Evolutionary conservation across 2,113 vertebrate genomes (phyloP), one percentile per base, ranked within the genome.

Genomic region (Orientallactaga bullata): DNA sequence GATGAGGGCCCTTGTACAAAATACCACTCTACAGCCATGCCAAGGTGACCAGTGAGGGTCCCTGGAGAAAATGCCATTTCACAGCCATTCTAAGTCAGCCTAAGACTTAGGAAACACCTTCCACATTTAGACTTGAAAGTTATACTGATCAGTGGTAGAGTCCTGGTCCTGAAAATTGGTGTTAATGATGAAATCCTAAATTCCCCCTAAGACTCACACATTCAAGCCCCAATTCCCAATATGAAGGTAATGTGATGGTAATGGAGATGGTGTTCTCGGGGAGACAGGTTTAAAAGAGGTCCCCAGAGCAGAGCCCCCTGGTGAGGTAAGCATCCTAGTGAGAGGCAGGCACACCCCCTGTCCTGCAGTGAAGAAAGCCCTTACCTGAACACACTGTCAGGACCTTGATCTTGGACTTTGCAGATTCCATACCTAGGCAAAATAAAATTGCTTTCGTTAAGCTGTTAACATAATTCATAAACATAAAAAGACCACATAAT

Each of bases 41-140:
- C 66, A 4, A 63, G 2, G 60, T 4, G 24, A 4, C 21, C 24
- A 47, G 16, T 3, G 2, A 58, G 16, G 1, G 0, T 42, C 58
- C 42, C 30, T 16, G 5, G 10, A 3, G 61, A 51, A 30, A 86
- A 39, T 0, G 2, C 1, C 2, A 6, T 35, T 60, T 5, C 16
- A 2, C 6, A 18, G 21, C 23, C 24, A 0, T 0, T 28, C 42
- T 55, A 9, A 32, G 35, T n/a, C 16, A 37, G 24, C 17, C 16
- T 16, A 37, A 23, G 24, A 21, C 47, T 55, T 47, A 35, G 4
- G 15, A 35, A 37, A n/a, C 28, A 16, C 2, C 10, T 42, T 18
- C 15, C 51, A 47, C 42, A 47, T 47, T 81, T n/a, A 71, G 37
- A 42, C 21, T 60, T 58, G 17, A 10, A 58, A 72, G 65, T 51